Conservation (phyloP, 2,113 vertebrate genomes). For the Abramis brama region DNA sequence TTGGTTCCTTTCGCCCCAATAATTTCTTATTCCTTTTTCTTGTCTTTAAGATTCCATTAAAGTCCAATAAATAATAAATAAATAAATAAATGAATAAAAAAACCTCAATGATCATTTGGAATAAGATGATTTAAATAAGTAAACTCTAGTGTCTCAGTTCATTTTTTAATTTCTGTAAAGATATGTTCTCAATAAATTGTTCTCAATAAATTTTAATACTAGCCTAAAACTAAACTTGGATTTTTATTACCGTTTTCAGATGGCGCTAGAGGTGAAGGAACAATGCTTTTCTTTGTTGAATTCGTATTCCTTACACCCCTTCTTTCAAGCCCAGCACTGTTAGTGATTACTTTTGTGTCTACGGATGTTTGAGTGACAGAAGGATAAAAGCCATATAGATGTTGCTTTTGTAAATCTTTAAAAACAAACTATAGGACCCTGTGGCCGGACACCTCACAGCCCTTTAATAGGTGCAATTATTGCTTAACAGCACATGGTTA, state of each 20-base stretch:
- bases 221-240: not conserved
- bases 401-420: constrained; percentile 48
- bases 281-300: not conserved
- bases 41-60: not conserved
- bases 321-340: constrained; percentile 1
- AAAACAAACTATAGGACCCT: constrained; percentile 46
- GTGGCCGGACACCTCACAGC: constrained; percentile 60
- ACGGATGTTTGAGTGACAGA: constrained; percentile 3
- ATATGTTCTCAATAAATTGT: not conserved
- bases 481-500: constrained; percentile 67
- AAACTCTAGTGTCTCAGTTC: not conserved
- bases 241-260: not conserved
- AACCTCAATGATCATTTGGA: not conserved
- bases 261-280: not conserved
- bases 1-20: not conserved
- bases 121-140: not conserved
- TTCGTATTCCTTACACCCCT: not conserved
- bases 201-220: not conserved
- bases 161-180: not conserved
- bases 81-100: too few relatives aligned
- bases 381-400: constrained; percentile 45
- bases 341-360: constrained; percentile 22
- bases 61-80: not conserved
- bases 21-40: not conserved
- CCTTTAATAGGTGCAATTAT: constrained; percentile 72